Evolutionary conservation across 1,140 invertebrate genomes (phyloP).

Genomic region (Hycleus phaleratus): DNA sequence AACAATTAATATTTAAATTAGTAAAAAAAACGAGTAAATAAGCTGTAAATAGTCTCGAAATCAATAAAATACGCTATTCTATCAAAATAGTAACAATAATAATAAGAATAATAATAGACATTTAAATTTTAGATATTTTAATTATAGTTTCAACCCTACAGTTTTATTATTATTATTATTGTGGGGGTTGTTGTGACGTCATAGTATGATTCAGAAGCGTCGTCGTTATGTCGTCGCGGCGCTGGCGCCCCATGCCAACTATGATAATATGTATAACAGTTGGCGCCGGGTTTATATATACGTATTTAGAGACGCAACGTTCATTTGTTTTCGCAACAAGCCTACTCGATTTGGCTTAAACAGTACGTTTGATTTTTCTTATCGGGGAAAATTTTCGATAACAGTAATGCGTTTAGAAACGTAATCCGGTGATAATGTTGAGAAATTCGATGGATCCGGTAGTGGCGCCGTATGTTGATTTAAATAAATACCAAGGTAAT

Average conservation of each 20-base stretch:
- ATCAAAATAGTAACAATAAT: too few species aligned
- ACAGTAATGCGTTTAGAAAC: too few species aligned
- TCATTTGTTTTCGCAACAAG: not conserved
- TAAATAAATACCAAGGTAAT: slow-evolving; percentile 22
- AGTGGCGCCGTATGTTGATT: slow-evolving; percentile 13
- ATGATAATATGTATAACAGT: not conserved
- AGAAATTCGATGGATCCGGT: not conserved
- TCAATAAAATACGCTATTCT: too few species aligned
- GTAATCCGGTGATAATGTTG: too few species aligned
- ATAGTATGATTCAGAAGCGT: slow-evolving; percentile 1
- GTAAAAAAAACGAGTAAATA: too few species aligned
- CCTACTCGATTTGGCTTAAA: not conserved
- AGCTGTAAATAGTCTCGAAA: too few species aligned
- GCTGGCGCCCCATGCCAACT: slow-evolving; percentile 5
- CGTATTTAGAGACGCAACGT: not conserved
- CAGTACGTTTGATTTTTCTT: not conserved
- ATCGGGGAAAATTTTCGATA: too few species aligned
- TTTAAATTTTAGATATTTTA: not conserved
- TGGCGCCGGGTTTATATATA: not conserved
- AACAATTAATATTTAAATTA: too few species aligned
- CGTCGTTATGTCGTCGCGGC: not conserved
- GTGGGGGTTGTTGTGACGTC: slow-evolving; percentile 8
- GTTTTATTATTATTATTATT: slow-evolving; percentile 9
- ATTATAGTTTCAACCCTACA: not conserved
- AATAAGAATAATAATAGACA: too few species aligned